Percentiles rank a stretch among this genome's conserved stretches.
phyloP scores from a whole-genome alignment of 2,113 vertebrate species.

The Elephas maximus region DNA sequence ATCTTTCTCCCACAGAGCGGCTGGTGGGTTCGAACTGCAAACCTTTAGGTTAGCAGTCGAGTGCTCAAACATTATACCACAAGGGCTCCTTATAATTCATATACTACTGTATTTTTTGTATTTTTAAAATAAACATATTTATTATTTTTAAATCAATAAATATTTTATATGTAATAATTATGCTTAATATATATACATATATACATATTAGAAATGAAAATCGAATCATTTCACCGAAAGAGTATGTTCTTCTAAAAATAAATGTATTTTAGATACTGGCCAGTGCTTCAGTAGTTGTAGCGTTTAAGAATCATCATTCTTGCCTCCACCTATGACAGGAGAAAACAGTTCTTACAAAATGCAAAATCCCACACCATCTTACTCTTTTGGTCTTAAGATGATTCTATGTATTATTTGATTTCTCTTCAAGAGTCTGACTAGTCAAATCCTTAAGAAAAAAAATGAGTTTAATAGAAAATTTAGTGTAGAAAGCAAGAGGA shows the following conservation, averaged over 20 bases:
- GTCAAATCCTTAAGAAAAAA: neutral
- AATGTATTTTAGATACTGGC: neutral
- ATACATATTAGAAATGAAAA: neutral
- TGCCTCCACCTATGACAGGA: neutral
- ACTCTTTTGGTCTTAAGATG: neutral
- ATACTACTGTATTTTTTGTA: neutral
- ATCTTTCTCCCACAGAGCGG: too few species aligned
- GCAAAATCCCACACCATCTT: neutral
- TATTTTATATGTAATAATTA: neutral
- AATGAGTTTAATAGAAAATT: neutral
- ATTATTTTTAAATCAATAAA: neutral
- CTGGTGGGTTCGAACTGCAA: too few species aligned
- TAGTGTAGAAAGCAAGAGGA: neutral
- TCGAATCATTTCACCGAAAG: neutral
- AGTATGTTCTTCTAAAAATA: neutral
- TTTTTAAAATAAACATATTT: neutral
- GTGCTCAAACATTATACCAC: too few species aligned
- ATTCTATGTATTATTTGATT: neutral
- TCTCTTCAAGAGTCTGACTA: neutral
- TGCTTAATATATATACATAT: too few species aligned
- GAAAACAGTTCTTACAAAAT: constrained; percentile 30
- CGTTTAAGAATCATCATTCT: constrained; percentile 15
- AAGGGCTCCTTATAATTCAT: too few species aligned
- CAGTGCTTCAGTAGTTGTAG: neutral
- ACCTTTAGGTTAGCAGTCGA: too few species aligned